Base-by-base conservation (phyloP, 2,888 invertebrate species). In the Drosophila picticornis region DNA sequence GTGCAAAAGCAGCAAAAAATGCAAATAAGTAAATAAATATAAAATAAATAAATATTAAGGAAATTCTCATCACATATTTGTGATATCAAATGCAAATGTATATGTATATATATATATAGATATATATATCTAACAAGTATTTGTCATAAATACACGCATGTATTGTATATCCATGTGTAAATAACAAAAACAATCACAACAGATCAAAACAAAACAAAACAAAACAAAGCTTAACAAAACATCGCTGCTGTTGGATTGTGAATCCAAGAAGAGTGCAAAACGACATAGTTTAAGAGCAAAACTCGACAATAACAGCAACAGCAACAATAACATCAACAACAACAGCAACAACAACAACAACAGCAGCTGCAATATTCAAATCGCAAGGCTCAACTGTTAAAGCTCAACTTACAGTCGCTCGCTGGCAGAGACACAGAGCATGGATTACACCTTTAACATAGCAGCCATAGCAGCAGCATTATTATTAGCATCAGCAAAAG, bases 391-490 rank as follows among this genome's bases (percentile, higher is more conserved):
- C 51, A 72, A 71, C 70, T 51, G 58, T 74, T 68, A 67, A 71
- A 58, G 74, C 74, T 64, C 51, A 53, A 58, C 48, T 61, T 65
- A 48, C 27, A 51, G 38, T 51, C 53, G 68, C 66, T 74, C 57
- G 67, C 64, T 56, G 71, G 84, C 84, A 67, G 75, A 83, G 87
- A 82, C 67, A 81, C 87, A 69, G 73, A 87, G 87, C 84, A 84
- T 87, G 83, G 83, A 87, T 83, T 76, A 72, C 82, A 79, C 84
- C 74, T 76, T 52, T 61, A 72, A 46, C 68, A 60, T 67, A 75
- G 46, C 72, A 63, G 68, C 75, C 68, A 48, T 74, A 50, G 60
- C 71, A 51, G 43, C 70, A 50, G 50, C 65, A 43, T 22, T 32
- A 27, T n/a, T n/a, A 27, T 55, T 43, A 27, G 50, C 56, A 64